Evolutionary conservation across 2,797 vertebrate species (phyloP).

Genomic region (Rhynchotus rufescens): DNA sequence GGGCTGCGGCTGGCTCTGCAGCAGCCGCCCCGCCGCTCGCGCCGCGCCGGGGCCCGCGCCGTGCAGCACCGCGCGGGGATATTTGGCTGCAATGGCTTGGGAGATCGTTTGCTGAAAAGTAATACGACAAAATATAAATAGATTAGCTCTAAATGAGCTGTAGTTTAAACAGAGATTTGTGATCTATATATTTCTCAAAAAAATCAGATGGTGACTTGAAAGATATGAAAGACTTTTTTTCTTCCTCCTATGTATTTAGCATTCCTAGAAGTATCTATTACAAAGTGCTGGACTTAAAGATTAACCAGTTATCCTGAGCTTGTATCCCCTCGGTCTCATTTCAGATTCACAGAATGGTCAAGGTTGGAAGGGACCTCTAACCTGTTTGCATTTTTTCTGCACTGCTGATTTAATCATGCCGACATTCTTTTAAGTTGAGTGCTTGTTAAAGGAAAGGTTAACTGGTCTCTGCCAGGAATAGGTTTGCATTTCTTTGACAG

Average conservation of each 20-base stretch:
- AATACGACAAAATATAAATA: not conserved
- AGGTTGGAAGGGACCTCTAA: no score
- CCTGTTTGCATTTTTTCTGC: not conserved
- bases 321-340: not conserved
- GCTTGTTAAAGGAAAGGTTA: not conserved
- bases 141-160: not conserved
- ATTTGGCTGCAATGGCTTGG: constrained; percentile 90
- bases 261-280: not conserved
- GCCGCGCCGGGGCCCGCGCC: constrained; percentile 67
- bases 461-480: not conserved
- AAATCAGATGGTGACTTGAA: not conserved
- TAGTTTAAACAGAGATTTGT: not conserved
- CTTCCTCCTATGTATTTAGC: not conserved
- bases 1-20: constrained; percentile 68
- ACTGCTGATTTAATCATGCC: not conserved
- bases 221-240: not conserved
- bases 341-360: not conserved
- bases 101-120: constrained; percentile 89
- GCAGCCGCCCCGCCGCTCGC: constrained; percentile 71
- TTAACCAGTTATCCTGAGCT: not conserved
- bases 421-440: not conserved
- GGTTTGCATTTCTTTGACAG: not conserved
- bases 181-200: not conserved
- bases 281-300: not conserved
- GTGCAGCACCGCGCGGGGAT: constrained; percentile 85